These are phyloP conservation scores for Drosophila malerkotliana DNA, from an alignment of 1,140 invertebrate species.

Conservation along the genomic window DNA sequence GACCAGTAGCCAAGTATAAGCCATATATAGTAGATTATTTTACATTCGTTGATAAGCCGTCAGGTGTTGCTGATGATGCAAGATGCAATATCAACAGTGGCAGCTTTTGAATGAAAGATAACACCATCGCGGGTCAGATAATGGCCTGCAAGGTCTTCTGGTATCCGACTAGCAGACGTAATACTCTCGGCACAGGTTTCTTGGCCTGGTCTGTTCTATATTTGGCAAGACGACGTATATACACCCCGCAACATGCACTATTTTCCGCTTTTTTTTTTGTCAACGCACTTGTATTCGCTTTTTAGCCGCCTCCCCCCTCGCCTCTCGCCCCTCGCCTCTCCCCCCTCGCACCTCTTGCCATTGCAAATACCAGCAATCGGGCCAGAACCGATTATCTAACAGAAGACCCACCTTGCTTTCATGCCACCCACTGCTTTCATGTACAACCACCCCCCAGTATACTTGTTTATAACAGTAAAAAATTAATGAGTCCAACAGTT, in stretches of 20 bases:
- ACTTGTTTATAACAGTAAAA: slow-evolving; percentile 69
- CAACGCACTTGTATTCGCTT: not conserved
- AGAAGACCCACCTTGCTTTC: not conserved
- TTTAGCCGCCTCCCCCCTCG: not conserved
- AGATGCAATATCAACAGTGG: too few species aligned
- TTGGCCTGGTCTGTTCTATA: not conserved
- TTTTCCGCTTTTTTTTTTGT: not conserved
- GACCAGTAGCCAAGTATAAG: too few species aligned
- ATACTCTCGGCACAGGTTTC: not conserved
- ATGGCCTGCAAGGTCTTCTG: slow-evolving; percentile 27
- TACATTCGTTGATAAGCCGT: not conserved
- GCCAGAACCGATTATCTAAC: too few species aligned
- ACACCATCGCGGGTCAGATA: slow-evolving; percentile 7
- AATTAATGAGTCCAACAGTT: slow-evolving; percentile 60
- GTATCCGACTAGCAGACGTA: not conserved
- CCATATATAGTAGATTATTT: too few species aligned
- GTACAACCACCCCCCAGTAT: slow-evolving; percentile 3
- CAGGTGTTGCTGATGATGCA: slow-evolving; percentile 42
- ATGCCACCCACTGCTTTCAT: not conserved
- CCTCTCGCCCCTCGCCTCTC: too few species aligned
- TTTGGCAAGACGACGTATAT: not conserved
- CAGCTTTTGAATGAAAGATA: too few species aligned
- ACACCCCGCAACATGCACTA: not conserved
- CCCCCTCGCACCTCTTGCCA: too few species aligned
- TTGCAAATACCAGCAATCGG: not conserved